Evolutionary conservation across 2,888 invertebrate genomes (phyloP).

Genomic region (Heliconius ethilla): DNA sequence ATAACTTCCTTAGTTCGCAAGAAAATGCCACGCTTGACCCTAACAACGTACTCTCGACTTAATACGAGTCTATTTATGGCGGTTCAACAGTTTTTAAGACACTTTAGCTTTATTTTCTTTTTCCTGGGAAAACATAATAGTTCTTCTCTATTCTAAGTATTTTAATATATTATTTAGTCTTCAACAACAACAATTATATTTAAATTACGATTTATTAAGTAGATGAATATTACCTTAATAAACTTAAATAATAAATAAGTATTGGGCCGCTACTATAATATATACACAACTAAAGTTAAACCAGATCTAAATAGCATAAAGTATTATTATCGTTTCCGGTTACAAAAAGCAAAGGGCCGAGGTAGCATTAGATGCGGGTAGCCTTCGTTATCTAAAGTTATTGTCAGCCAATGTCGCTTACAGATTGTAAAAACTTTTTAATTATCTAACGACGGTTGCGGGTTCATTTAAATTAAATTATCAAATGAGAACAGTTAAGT

Average conservation of each 20-base stretch:
- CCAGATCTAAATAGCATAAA: not conserved
- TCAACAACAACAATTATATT: not conserved
- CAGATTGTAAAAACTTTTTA: not conserved
- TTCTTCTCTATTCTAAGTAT: not conserved
- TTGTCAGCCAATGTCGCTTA: not conserved
- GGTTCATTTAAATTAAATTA: not conserved
- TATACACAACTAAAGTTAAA: not conserved
- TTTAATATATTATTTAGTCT: not conserved
- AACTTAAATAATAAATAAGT: no score
- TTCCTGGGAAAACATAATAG: not conserved
- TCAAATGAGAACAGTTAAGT: no score
- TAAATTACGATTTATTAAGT: no score
- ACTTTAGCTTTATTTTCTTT: slow-evolving; percentile 2
- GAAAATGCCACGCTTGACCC: slow-evolving; percentile 24
- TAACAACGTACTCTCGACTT: slow-evolving; percentile 28
- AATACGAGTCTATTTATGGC: slow-evolving; percentile 25
- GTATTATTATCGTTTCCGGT: not conserved
- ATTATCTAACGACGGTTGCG: not conserved
- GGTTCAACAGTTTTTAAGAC: slow-evolving; percentile 1
- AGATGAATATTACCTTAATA: no score
- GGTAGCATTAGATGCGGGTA: not conserved
- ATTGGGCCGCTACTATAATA: not conserved
- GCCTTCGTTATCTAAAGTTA: not conserved
- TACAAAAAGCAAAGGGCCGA: not conserved
- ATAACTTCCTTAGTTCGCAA: slow-evolving; percentile 31